A percentile compares a stretch with the other conserved stretches of the same genome.
Evolutionary conservation across 2,113 vertebrate genomes (phyloP).

Genomic region (Abramis brama): DNA sequence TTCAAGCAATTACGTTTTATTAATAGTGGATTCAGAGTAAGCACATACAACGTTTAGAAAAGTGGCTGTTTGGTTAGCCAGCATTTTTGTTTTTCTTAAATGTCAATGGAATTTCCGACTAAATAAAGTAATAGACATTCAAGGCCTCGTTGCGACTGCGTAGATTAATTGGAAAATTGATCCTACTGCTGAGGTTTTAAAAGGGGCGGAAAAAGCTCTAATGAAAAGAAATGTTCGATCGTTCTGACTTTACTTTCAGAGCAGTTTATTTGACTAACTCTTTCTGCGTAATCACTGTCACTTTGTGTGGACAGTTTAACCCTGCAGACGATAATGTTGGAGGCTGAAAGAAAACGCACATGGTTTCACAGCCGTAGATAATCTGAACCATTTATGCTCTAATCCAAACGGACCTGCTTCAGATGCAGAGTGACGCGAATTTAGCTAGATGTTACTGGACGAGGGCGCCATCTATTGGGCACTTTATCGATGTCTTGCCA

Average conservation of each 20-base stretch:
- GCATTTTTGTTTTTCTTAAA: neutral
- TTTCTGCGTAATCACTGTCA: neutral
- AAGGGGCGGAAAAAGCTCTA: neutral
- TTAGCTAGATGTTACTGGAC: neutral
- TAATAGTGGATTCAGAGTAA: neutral
- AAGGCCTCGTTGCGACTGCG: neutral
- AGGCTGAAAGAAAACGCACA: neutral
- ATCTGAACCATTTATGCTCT: neutral
- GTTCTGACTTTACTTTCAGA: neutral
- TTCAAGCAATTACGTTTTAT: neutral
- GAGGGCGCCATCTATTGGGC: conserved; percentile 50
- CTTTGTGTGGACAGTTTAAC: neutral
- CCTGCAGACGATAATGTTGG: neutral
- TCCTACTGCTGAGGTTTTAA: neutral
- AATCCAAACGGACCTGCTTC: neutral
- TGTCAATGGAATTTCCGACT: neutral
- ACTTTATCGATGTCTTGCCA: neutral
- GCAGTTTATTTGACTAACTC: neutral
- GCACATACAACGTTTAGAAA: neutral
- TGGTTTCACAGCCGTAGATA: conserved; percentile 2
- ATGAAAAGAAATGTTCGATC: neutral
- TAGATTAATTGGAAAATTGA: neutral
- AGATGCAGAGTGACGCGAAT: conserved; percentile 24
- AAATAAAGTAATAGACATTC: neutral
- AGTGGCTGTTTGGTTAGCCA: neutral